phyloP scores from a whole-genome alignment of 2,888 invertebrate species.

The Ypsolopha sequella region DNA sequence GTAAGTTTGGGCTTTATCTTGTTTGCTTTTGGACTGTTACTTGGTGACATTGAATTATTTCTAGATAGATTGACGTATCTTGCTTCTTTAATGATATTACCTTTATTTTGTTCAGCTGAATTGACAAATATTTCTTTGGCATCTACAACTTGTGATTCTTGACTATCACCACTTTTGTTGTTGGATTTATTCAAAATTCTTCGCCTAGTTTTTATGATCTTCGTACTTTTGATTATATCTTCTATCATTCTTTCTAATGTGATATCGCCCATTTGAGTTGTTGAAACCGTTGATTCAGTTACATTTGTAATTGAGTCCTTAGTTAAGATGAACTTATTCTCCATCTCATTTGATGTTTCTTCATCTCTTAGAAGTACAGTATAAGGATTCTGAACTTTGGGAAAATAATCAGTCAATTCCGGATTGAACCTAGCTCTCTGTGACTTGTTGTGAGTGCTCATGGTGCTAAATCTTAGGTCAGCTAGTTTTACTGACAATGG shows the following conservation, averaged over 20 bases:
- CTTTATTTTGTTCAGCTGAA: slow-evolving; percentile 49
- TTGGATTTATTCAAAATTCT: slow-evolving; percentile 36
- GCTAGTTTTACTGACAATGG: slow-evolving; percentile 73
- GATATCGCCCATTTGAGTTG: slow-evolving; percentile 64
- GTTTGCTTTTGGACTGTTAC: slow-evolving; percentile 38
- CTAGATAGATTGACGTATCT: slow-evolving; percentile 52
- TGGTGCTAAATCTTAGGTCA: slow-evolving; percentile 68
- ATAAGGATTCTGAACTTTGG: slow-evolving; percentile 57
- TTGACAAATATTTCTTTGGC: slow-evolving; percentile 55
- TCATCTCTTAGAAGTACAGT: slow-evolving; percentile 51
- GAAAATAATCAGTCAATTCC: slow-evolving; percentile 64
- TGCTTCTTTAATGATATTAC: slow-evolving; percentile 56
- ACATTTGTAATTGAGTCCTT: slow-evolving; percentile 43
- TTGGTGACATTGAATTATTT: slow-evolving; percentile 58
- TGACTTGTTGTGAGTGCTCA: slow-evolving; percentile 50
- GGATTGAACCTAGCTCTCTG: slow-evolving; percentile 36
- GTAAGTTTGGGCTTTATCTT: slow-evolving; percentile 38
- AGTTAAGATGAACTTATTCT: slow-evolving; percentile 57
- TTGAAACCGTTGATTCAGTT: slow-evolving; percentile 57
- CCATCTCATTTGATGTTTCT: slow-evolving; percentile 60
- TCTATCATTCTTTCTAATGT: slow-evolving; percentile 73
- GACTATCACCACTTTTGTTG: slow-evolving; percentile 22
- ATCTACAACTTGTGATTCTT: slow-evolving; percentile 37
- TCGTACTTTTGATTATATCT: slow-evolving; percentile 72
- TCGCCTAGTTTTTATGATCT: slow-evolving; percentile 54